Conservation (phyloP, 2,797 vertebrate genomes). For the Lophius americanus region DNA sequence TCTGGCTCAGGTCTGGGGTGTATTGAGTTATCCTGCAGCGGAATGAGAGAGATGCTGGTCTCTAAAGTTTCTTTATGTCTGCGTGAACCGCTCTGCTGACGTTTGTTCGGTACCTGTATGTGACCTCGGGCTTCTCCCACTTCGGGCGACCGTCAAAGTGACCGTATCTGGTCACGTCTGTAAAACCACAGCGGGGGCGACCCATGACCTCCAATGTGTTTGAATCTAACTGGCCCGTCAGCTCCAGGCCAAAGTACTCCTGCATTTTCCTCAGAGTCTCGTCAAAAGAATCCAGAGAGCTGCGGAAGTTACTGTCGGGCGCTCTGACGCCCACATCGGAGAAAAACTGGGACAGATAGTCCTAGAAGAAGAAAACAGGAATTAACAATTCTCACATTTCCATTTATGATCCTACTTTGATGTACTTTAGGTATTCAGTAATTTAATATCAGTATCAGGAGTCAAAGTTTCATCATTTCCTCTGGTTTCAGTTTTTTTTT, state of each 20-base stretch:
- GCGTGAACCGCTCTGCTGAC: not conserved
- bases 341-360: slow-evolving; percentile 56
- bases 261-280: slow-evolving; percentile 88
- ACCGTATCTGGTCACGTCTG: slow-evolving; percentile 71
- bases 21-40: slow-evolving; percentile 46
- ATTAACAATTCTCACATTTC: not conserved
- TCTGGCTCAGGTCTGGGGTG: slow-evolving; percentile 83
- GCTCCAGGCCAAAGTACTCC: slow-evolving; percentile 84
- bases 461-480: too few species aligned
- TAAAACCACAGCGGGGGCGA: slow-evolving; percentile 88
- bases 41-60: not conserved
- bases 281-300: slow-evolving; percentile 48
- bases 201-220: slow-evolving; percentile 85
- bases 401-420: too few species aligned
- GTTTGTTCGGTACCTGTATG: slow-evolving; percentile 81
- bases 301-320: slow-evolving; percentile 28
- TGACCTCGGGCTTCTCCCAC: slow-evolving; percentile 84
- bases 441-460: too few species aligned
- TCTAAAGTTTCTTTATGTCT: not conserved
- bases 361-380: slow-evolving; percentile 28
- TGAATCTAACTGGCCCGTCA: slow-evolving; percentile 84
- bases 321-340: slow-evolving; percentile 55
- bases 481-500: too few species aligned
- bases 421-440: too few species aligned
- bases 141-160: slow-evolving; percentile 75